Base-by-base conservation (phyloP, 2,888 invertebrate genomes). In the Dascillus cervinus region DNA sequence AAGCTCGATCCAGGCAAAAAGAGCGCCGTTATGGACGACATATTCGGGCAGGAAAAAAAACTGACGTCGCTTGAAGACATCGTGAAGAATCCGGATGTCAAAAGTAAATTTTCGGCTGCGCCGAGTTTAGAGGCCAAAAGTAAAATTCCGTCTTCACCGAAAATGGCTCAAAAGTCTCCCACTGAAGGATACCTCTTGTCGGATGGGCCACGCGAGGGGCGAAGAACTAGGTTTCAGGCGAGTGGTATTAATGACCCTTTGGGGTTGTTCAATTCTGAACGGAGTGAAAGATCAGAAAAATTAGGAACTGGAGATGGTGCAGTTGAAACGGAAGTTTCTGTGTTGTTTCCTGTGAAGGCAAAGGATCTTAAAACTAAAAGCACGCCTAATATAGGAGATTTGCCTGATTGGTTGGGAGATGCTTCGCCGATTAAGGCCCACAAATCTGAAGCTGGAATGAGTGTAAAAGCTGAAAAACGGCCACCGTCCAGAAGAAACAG, bases 201-300 rank as follows among this genome's bases (percentile, higher is more conserved):
- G 9, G 37, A 44, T 11, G 26, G 27, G 8, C 39, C 54, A n/a
- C 42, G 52, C 41, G 58, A 53, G 42, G 49, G 54, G 13, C 46
- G 63, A 32, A 49, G 61, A 33, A 46, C 53, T 15, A 46, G 59
- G 22, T 43, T 28, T 28, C 44, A 26, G 37, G 32, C 30, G 9
- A 43, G 50, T n/a, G 57, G 67, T 39, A 51, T 73, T 25, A 67
- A 72, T 28, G 75, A 75, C 53, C 71, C 74, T 39, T 58, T 76
- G 33, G 75, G 75, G 11, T 62, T 67, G 4, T 55, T 71, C 17
- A 55, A 65, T 3, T 51, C 50, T 22, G 66, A 66, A 55, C 11
- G 39, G 38, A 56, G 62, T 4, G 34, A 48, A 3, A 29, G 30
- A 2, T 23, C 35, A n/a, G 9, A 6, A 29, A 29, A n/a, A 26